These are phyloP conservation scores for Trilocha varians DNA, from an alignment of 2,888 invertebrate genomes.

Conservation along the genomic window DNA sequence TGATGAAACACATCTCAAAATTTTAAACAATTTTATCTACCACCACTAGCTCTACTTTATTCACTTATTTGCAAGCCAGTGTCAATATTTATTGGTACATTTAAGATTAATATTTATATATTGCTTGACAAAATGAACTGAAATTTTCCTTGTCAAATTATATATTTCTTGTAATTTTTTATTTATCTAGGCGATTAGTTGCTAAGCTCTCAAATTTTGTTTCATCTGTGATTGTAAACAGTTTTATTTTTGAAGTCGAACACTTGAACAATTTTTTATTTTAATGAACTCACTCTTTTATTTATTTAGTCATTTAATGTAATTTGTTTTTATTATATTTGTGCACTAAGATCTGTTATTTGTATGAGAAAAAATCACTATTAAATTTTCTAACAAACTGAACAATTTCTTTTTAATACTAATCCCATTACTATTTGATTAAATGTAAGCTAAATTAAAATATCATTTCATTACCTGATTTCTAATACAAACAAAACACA, in stretches of 20 bases:
- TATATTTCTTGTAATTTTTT: constrained; percentile 21
- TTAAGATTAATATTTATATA: constrained; percentile 34
- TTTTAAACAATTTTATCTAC: too few relatives aligned
- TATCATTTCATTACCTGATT: too few relatives aligned
- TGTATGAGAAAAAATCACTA: constrained; percentile 57
- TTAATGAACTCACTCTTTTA: constrained; percentile 61
- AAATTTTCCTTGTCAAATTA: constrained; percentile 30
- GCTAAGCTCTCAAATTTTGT: constrained; percentile 56
- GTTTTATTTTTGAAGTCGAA: constrained; percentile 54
- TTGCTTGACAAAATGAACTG: constrained; percentile 36
- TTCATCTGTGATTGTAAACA: constrained; percentile 66
- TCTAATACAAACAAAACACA: too few relatives aligned
- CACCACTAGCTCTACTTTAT: too few relatives aligned
- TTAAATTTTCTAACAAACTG: constrained; percentile 41
- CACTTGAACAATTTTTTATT: constrained; percentile 58
- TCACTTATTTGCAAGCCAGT: too few relatives aligned
- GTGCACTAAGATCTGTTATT: constrained; percentile 72
- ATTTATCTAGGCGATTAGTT: constrained; percentile 20
- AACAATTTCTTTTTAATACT: too few relatives aligned
- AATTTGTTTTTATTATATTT: constrained; percentile 58
- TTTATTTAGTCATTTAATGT: constrained; percentile 63
- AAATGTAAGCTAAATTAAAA: too few relatives aligned
- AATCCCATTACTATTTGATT: too few relatives aligned
- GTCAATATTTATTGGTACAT: too few relatives aligned
- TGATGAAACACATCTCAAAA: too few relatives aligned